Base-by-base conservation (phyloP, 2,113 vertebrate genomes). In the Sceloporus tristichus region DNA sequence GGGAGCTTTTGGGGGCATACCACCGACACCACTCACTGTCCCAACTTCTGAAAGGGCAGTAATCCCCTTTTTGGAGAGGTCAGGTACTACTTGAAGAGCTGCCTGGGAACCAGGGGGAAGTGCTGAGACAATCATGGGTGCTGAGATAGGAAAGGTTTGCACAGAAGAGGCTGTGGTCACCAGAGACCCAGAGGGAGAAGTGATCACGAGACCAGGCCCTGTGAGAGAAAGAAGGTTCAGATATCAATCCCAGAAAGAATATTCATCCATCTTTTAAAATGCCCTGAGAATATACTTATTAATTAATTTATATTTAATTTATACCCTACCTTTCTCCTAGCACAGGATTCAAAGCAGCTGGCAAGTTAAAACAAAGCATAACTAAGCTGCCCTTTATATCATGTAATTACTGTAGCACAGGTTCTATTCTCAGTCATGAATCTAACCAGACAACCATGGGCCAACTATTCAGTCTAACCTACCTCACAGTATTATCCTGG, bases 151-250 rank as follows among this genome's bases (percentile, higher is more conserved):
- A 87, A 98, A 98, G 84, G 98, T 96, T 95, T 98, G 97, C 93
- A 96, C 96, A 89, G 97, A 97, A 42, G 97, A 91, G 76, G 98
- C 96, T 96, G 98, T 98, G 89, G 98, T 98, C 91, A 99, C 98
- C 77, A 99, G 96, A 34, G 99, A 98, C 94, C 98, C 98, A 94
- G 98, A 98, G 4, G 98, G 98, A 92, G 98, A 98, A 9, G 98
- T 99, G 96, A 99, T 99, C 92, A 99, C 99, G 93, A 99, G 96
- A 94, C 98, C 99, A 10, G 98, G 97, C 94, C 97, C 99, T 99
- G 75, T 91, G 85, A 95, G 71, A 85, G 79, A 92, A 89, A 4
- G 65, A 79, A 94, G 85, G 84, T 38, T 76, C 29, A 94, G 48
- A 82, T 75, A 77, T 56, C 42, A 75, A 21, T 1, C 73, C 4